These are phyloP conservation scores for Nycticryphes semicollaris DNA, from an alignment of 2,113 vertebrate genomes.

Conservation along the genomic window DNA sequence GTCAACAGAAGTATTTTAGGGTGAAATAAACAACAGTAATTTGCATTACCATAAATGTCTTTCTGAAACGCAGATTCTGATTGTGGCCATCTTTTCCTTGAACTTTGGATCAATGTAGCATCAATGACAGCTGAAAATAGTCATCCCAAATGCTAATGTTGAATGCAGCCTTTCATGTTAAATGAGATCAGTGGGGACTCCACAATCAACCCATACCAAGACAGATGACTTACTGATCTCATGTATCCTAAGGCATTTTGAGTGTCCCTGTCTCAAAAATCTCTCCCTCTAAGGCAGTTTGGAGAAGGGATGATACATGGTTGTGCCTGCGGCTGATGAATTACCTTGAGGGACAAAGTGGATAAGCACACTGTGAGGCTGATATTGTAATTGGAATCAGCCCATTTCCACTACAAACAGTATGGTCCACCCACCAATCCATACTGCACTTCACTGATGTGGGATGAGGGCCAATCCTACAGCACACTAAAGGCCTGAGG, in stretches of 20 bases:
- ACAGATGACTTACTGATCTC: background rate
- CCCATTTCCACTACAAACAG: background rate
- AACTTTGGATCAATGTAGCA: background rate
- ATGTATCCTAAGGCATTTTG: background rate
- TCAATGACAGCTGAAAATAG: background rate
- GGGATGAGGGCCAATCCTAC: background rate
- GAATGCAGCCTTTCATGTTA: background rate
- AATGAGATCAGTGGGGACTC: background rate
- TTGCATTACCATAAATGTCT: background rate
- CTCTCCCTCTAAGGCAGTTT: background rate
- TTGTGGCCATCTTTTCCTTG: background rate
- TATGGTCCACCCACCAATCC: rapidly evolving
- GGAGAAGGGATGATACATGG: background rate
- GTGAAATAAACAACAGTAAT: background rate
- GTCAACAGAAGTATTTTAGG: background rate
- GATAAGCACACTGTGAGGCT: background rate
- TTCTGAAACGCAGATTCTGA: background rate
- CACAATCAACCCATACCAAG: background rate
- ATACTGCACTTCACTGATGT: background rate
- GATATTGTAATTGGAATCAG: background rate
- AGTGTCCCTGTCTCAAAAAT: background rate
- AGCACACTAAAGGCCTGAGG: background rate
- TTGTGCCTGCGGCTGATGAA: background rate
- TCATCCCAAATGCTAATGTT: background rate
- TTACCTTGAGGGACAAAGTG: background rate